Percentiles rank a stretch among this genome's conserved stretches.
These are phyloP conservation scores for Porites cylindrica DNA, from an alignment of 92 coral and sea anemone genomes.

Conservation along the genomic window DNA sequence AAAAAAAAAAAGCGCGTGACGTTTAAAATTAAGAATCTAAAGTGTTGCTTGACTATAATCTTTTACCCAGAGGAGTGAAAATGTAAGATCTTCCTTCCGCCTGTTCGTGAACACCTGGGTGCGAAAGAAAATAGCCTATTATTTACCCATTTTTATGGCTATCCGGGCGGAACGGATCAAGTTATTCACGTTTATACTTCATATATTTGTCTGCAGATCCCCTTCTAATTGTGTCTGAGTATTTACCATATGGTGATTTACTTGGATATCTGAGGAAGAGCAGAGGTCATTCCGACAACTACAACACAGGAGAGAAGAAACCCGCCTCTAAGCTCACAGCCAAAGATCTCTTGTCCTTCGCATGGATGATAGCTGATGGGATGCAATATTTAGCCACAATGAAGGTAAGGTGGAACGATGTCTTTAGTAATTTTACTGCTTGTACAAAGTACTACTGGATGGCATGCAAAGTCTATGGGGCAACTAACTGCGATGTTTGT, in stretches of 20 bases:
- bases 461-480: background rate
- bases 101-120: too few species aligned
- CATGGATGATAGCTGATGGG: constrained; percentile 85
- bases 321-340: constrained; percentile 54
- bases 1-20: too few species aligned
- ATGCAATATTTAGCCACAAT: constrained; percentile 30
- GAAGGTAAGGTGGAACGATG: constrained; percentile 34
- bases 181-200: too few species aligned
- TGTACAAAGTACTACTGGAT: background rate
- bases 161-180: too few species aligned
- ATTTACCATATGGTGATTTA: constrained; percentile 76
- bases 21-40: too few species aligned
- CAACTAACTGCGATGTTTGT: too few species aligned
- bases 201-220: constrained; percentile 17
- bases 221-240: constrained; percentile 35
- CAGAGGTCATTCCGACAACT: constrained; percentile 69
- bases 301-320: constrained; percentile 68
- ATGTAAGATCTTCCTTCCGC: too few species aligned
- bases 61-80: too few species aligned
- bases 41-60: too few species aligned
- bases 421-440: background rate
- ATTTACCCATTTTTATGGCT: too few species aligned
- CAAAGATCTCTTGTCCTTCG: constrained; percentile 56
- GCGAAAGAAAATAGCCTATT: too few species aligned
- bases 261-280: constrained; percentile 77